A percentile compares a stretch with the other conserved stretches of the same genome.
Evolutionary conservation across 2,797 vertebrate species (phyloP).

Genomic region (Pseudopleuronectes americanus): DNA sequence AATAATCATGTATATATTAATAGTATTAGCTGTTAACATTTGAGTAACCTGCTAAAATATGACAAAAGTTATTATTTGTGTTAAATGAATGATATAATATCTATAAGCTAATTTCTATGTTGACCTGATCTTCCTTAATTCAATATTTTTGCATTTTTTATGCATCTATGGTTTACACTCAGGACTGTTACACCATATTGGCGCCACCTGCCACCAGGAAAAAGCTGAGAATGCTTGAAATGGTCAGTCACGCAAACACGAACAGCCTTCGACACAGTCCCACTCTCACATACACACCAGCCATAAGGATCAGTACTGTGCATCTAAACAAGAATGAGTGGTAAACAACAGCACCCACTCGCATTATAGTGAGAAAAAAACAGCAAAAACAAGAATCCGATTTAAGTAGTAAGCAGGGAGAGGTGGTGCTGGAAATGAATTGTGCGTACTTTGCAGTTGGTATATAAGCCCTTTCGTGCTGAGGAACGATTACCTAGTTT

Average conservation of each 20-base stretch:
- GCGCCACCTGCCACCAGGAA: slow-evolving; percentile 55
- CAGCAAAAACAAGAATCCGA: slow-evolving; percentile 55
- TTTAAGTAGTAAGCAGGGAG: slow-evolving; percentile 50
- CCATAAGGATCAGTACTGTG: slow-evolving; percentile 30
- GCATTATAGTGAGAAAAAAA: slow-evolving; percentile 45
- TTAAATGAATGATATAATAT: too few relatives aligned
- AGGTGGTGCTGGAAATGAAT: slow-evolving; percentile 64
- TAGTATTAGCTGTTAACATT: neutral
- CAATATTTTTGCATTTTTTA: neutral
- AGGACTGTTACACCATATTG: slow-evolving; percentile 36
- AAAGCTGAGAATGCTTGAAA: slow-evolving; percentile 53
- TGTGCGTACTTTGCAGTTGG: slow-evolving; percentile 67
- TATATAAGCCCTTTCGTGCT: slow-evolving; percentile 80
- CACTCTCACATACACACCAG: slow-evolving; percentile 23
- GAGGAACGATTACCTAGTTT: slow-evolving; percentile 83
- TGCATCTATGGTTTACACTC: slow-evolving; percentile 15
- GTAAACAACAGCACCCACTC: slow-evolving; percentile 58
- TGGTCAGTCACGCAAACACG: slow-evolving; percentile 51
- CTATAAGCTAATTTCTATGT: too few relatives aligned
- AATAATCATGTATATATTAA: neutral
- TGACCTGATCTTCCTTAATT: neutral
- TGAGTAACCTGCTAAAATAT: neutral
- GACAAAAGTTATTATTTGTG: neutral
- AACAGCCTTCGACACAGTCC: slow-evolving; percentile 23
- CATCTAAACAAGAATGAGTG: slow-evolving; percentile 31